These are phyloP conservation scores for Gymnoscopelus braueri DNA, from an alignment of 2,797 vertebrate genomes.

Conservation along the genomic window DNA sequence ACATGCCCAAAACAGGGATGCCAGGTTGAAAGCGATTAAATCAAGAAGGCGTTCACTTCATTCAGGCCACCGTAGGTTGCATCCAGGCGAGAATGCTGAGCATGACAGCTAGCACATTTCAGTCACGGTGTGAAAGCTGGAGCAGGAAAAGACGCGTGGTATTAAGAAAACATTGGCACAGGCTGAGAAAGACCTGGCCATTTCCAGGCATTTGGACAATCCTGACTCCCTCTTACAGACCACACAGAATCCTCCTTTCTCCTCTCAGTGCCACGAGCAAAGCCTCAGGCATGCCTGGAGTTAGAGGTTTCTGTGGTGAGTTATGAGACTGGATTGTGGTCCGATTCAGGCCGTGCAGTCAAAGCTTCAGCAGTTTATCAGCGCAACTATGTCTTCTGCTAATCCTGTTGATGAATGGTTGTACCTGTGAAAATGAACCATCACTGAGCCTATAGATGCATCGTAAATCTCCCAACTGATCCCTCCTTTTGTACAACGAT, in stretches of 20 bases:
- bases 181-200: constrained; percentile 20
- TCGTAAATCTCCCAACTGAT: constrained; percentile 25
- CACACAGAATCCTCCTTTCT: constrained; percentile 9
- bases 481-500: constrained; percentile 30
- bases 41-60: constrained; percentile 23
- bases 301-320: constrained; percentile 5
- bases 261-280: not conserved
- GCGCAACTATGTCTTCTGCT: constrained; percentile 31
- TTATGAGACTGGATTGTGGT: not conserved
- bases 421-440: constrained; percentile 51
- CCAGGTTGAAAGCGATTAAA: constrained; percentile 11
- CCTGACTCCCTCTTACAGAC: constrained; percentile 13
- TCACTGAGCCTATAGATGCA: constrained; percentile 14
- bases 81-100: constrained; percentile 42
- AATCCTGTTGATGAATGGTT: constrained; percentile 36
- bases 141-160: constrained; percentile 45
- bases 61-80: constrained; percentile 12
- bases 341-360: not conserved
- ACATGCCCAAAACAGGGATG: no score
- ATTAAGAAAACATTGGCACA: constrained; percentile 29
- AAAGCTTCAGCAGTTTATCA: constrained; percentile 36
- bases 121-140: constrained; percentile 45
- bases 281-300: not conserved
- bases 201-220: constrained; percentile 14
- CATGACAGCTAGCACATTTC: constrained; percentile 40